phyloP scores from a whole-genome alignment of 2,888 invertebrate species.

The Panopea generosa region DNA sequence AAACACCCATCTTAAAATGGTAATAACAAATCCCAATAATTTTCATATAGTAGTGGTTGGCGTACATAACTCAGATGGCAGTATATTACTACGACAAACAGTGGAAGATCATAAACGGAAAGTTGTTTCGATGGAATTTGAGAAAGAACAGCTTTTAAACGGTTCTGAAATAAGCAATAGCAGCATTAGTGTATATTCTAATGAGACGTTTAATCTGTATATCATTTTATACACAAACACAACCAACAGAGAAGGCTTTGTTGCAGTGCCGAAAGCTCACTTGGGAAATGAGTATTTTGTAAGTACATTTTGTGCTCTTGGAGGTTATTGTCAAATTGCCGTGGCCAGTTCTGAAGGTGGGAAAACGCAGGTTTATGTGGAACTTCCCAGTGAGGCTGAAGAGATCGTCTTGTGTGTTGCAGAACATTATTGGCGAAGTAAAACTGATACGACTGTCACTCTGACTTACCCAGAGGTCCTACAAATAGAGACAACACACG shows the following conservation, averaged over 20 bases:
- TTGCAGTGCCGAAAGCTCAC: conserved; percentile 14
- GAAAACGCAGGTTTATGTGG: conserved; percentile 31
- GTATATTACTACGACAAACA: too few species aligned
- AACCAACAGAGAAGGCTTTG: conserved; percentile 39
- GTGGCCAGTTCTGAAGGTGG: conserved; percentile 16
- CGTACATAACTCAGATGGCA: too few species aligned
- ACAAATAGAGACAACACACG: conserved; percentile 36
- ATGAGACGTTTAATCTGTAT: background rate
- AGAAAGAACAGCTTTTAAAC: conserved; percentile 1
- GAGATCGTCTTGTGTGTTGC: conserved; percentile 40
- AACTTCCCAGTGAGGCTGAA: conserved; percentile 32
- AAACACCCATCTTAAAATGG: too few species aligned
- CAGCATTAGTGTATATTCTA: conserved; percentile 1
- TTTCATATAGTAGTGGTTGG: too few species aligned
- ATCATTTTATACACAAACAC: conserved; percentile 1
- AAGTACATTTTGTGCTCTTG: conserved; percentile 51
- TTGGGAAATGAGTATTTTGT: conserved; percentile 46
- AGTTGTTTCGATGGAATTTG: background rate
- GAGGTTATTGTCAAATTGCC: conserved; percentile 51
- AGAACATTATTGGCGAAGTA: conserved; percentile 12
- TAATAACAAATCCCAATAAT: too few species aligned
- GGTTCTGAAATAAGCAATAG: conserved; percentile 21
- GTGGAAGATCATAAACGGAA: too few species aligned
- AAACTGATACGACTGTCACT: conserved; percentile 17
- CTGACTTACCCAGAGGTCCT: conserved; percentile 37